Conservation (phyloP, 2,888 invertebrate species). For the Belgica antarctica region DNA sequence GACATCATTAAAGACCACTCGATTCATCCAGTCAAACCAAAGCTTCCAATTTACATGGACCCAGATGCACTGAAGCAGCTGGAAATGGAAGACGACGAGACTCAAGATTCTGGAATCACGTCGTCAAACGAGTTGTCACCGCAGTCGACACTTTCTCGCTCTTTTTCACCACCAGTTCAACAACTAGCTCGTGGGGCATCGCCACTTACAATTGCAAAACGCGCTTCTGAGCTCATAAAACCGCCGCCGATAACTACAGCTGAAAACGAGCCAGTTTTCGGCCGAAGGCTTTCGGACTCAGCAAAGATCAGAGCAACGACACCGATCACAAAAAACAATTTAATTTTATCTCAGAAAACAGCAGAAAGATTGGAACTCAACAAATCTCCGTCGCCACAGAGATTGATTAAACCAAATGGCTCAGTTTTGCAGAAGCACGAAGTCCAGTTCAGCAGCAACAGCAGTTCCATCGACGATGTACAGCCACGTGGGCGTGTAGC, state of each 20-base stretch:
- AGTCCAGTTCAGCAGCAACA: neutral
- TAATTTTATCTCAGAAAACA: neutral
- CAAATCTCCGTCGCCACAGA: conserved; percentile 18
- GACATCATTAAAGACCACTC: conserved; percentile 74
- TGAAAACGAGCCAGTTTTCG: neutral
- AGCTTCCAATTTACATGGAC: conserved; percentile 61
- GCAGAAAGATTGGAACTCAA: neutral
- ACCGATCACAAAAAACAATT: neutral
- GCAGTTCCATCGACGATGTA: conserved; percentile 30
- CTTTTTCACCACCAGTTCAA: neutral
- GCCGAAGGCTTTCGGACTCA: conserved; percentile 10
- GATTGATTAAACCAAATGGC: neutral
- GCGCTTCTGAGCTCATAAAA: neutral
- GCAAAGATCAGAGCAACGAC: neutral
- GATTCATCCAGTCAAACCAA: conserved; percentile 51
- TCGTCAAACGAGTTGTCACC: conserved; percentile 31
- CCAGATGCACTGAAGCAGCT: conserved; percentile 64
- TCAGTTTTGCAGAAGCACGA: conserved; percentile 8
- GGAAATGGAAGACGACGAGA: conserved; percentile 52
- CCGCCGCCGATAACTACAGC: conserved; percentile 2
- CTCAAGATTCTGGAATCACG: conserved; percentile 26
- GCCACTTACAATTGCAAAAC: neutral
- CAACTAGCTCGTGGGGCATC: neutral
- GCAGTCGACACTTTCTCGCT: conserved; percentile 2
- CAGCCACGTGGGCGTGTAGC: conserved; percentile 39